Conservation (phyloP, 2,113 vertebrate species). For the Thunnus maccoyii region DNA sequence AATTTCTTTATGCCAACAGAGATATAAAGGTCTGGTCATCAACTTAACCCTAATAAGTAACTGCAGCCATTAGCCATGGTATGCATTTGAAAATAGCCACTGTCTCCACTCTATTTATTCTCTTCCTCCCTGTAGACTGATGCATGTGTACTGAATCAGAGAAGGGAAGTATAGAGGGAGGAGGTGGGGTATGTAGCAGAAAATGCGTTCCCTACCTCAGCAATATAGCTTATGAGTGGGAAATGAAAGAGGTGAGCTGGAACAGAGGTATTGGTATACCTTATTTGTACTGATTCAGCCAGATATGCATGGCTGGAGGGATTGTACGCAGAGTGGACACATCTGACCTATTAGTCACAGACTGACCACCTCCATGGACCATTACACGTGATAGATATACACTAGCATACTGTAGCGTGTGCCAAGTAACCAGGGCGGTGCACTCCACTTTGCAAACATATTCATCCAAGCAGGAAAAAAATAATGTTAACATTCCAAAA, state of each 20-base stretch:
- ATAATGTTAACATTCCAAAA: conserved; percentile 37
- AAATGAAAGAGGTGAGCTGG: conserved; percentile 53
- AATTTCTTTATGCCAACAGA: not conserved
- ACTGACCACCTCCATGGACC: conserved; percentile 59
- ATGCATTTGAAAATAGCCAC: conserved; percentile 36
- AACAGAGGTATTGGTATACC: conserved; percentile 41
- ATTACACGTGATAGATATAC: conserved; percentile 62
- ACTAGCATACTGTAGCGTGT: conserved; percentile 1
- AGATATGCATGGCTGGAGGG: conserved; percentile 52
- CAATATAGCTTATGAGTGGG: conserved; percentile 28
- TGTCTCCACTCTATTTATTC: conserved; percentile 17
- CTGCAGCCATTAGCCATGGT: conserved; percentile 30
- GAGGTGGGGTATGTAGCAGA: conserved; percentile 25
- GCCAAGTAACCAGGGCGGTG: conserved; percentile 12
- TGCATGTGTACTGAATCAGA: conserved; percentile 30
- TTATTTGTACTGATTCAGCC: conserved; percentile 64
- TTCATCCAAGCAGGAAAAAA: conserved; percentile 36
- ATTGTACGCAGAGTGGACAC: conserved; percentile 57
- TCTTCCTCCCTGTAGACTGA: conserved; percentile 17
- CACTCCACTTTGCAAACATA: conserved; percentile 44
- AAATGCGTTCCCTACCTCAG: conserved; percentile 54
- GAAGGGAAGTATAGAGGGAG: not conserved
- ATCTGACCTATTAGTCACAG: conserved; percentile 68
- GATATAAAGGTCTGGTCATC: not conserved
- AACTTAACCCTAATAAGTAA: not conserved